Percentiles rank a stretch among this genome's conserved stretches.
phyloP scores from a whole-genome alignment of 2,888 invertebrate genomes.

The Plagodis pulveraria region DNA sequence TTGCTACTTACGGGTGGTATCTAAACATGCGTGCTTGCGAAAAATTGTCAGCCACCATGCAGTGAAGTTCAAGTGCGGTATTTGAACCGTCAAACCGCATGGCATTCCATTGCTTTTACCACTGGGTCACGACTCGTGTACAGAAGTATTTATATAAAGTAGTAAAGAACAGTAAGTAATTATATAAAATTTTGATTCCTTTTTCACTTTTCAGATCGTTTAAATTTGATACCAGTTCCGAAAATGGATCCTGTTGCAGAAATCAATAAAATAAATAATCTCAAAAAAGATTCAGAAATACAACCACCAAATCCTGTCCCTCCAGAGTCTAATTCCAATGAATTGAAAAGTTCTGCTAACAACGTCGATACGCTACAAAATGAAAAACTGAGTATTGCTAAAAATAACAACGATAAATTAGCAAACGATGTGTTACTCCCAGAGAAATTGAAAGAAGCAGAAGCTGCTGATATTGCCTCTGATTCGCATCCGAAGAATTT shows the following conservation, averaged over 20 bases:
- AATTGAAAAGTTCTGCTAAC: constrained; percentile 56
- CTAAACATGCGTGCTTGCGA: too few relatives aligned
- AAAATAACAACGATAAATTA: constrained; percentile 25
- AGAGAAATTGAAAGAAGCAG: constrained; percentile 42
- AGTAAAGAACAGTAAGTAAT: too few relatives aligned
- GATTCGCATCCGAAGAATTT: constrained; percentile 69
- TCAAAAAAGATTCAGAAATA: constrained; percentile 68
- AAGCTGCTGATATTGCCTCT: constrained; percentile 51
- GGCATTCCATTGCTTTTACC: too few relatives aligned
- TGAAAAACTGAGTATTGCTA: constrained; percentile 20
- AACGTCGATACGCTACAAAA: constrained; percentile 46
- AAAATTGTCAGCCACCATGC: too few relatives aligned
- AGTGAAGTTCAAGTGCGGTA: too few relatives aligned
- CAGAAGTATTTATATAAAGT: too few relatives aligned
- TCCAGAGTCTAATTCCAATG: constrained; percentile 72
- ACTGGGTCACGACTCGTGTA: too few relatives aligned
- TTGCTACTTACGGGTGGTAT: too few relatives aligned
- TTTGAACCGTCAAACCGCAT: too few relatives aligned
- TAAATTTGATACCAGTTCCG: constrained; percentile 45
- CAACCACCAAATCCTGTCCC: constrained; percentile 78
- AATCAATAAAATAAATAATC: constrained; percentile 36
- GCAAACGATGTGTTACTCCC: constrained; percentile 32
- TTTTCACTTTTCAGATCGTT: constrained; percentile 48
- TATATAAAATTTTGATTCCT: background rate
- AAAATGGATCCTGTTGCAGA: constrained; percentile 42